Evolutionary conservation across 2,113 vertebrate genomes (phyloP).

Genomic region (Elanus axillaris): DNA sequence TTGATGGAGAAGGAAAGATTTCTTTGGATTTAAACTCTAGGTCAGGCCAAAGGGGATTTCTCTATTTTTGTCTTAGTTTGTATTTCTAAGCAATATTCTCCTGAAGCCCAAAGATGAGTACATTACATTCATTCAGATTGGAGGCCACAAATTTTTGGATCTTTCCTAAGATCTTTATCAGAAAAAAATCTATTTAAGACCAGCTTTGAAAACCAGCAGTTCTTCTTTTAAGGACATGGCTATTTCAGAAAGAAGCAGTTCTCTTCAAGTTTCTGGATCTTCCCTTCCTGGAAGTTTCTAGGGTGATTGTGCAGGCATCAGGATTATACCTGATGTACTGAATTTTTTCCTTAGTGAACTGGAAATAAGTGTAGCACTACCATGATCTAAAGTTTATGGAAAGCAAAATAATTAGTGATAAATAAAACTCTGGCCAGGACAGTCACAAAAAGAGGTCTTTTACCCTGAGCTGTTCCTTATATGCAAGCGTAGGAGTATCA

Average conservation of each 20-base stretch:
- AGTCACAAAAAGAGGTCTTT: neutral
- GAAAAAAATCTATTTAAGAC: neutral
- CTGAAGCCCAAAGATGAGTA: neutral
- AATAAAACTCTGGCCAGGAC: neutral
- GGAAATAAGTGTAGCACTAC: neutral
- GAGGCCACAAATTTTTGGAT: neutral
- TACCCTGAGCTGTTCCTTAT: neutral
- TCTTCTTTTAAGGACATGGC: neutral
- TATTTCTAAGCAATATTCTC: neutral
- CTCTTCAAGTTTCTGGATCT: neutral
- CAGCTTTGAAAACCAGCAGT: neutral
- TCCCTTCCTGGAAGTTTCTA: neutral
- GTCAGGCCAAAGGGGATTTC: neutral
- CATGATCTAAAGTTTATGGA: neutral
- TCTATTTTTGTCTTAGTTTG: neutral
- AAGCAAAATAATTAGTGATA: neutral
- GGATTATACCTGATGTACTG: neutral
- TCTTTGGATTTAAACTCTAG: neutral
- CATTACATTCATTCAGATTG: neutral
- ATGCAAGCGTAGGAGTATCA: rapidly evolving
- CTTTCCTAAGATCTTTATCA: neutral
- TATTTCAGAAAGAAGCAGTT: neutral
- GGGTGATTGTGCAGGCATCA: neutral
- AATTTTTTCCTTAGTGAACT: neutral
- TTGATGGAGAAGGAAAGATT: neutral